phyloP scores from a whole-genome alignment of 2,113 vertebrate species.

The Epinephelus lanceolatus region DNA sequence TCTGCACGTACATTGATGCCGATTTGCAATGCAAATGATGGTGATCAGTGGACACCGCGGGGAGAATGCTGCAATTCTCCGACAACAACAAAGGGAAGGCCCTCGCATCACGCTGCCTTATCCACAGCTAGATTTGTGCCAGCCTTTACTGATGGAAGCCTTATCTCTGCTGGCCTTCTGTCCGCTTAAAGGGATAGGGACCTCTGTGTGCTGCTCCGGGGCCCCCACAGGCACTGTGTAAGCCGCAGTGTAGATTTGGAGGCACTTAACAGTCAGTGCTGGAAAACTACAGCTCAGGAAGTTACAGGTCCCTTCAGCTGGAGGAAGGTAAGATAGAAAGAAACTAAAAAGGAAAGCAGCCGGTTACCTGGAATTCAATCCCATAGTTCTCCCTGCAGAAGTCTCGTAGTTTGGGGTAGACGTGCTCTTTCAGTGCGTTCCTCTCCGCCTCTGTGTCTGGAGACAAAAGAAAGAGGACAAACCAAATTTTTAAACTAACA shows the following conservation, averaged over 20 bases:
- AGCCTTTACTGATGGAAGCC: slow-evolving; percentile 46
- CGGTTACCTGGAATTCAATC: slow-evolving; percentile 97
- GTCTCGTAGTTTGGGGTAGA: slow-evolving; percentile 97
- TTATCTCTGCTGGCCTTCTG: slow-evolving; percentile 78
- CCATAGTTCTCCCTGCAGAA: slow-evolving; percentile 99
- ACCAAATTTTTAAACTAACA: background rate
- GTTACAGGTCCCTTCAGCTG: background rate
- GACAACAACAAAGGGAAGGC: slow-evolving; percentile 71
- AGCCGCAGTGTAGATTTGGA: slow-evolving; percentile 36
- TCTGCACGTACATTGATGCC: slow-evolving; percentile 42
- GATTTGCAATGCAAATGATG: slow-evolving; percentile 85
- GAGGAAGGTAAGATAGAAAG: background rate
- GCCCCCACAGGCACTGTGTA: slow-evolving; percentile 11
- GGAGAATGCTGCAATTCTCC: slow-evolving; percentile 46
- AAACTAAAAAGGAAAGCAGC: background rate
- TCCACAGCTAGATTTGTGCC: slow-evolving; percentile 55
- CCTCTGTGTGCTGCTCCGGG: slow-evolving; percentile 13
- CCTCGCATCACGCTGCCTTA: slow-evolving; percentile 41
- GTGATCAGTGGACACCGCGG: slow-evolving; percentile 56
- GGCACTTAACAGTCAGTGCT: slow-evolving; percentile 21
- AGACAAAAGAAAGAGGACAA: slow-evolving; percentile 50
- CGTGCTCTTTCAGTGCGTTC: slow-evolving; percentile 93
- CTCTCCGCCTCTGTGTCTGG: slow-evolving; percentile 97
- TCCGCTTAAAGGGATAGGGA: slow-evolving; percentile 41
- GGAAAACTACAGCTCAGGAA: slow-evolving; percentile 25